Percentiles rank a stretch among this genome's conserved stretches.
Evolutionary conservation across 2,113 vertebrate genomes (phyloP).

Genomic region (Cephalopholis sonnerati): DNA sequence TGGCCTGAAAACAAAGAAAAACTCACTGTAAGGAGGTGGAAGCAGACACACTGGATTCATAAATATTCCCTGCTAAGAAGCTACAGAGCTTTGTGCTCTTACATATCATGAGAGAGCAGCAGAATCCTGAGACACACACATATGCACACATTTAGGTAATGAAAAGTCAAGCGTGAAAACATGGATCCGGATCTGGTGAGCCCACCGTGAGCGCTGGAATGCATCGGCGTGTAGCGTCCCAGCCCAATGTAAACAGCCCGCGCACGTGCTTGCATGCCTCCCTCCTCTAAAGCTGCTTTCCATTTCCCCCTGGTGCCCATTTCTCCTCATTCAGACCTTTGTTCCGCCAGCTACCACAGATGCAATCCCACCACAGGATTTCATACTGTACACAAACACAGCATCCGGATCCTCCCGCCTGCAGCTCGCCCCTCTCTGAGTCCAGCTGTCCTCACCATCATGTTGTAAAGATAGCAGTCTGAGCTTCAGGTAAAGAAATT

Average conservation of each 20-base stretch:
- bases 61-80: conserved; percentile 26
- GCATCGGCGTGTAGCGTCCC: conserved; percentile 71
- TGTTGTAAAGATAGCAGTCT: conserved; percentile 32
- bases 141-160: conserved; percentile 70
- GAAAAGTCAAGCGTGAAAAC: conserved; percentile 81
- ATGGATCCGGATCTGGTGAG: conserved; percentile 79
- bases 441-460: conserved; percentile 63
- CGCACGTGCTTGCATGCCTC: conserved; percentile 75
- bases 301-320: conserved; percentile 77
- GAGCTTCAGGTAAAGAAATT: conserved; percentile 41
- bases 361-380: conserved; percentile 76
- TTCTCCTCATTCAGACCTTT: conserved; percentile 77
- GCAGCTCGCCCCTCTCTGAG: conserved; percentile 59
- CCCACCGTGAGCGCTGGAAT: conserved; percentile 83
- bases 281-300: conserved; percentile 75
- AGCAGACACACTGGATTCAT: neutral
- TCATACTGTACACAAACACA: conserved; percentile 77
- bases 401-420: conserved; percentile 61
- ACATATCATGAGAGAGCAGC: conserved; percentile 32
- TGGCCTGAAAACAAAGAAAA: conserved; percentile 25
- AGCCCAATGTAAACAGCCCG: conserved; percentile 81
- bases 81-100: conserved; percentile 10
- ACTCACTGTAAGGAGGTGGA: neutral
- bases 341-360: conserved; percentile 78
- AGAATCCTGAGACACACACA: conserved; percentile 43